Evolutionary conservation across 2,888 invertebrate genomes (phyloP).

Genomic region (Julus scandinavius): DNA sequence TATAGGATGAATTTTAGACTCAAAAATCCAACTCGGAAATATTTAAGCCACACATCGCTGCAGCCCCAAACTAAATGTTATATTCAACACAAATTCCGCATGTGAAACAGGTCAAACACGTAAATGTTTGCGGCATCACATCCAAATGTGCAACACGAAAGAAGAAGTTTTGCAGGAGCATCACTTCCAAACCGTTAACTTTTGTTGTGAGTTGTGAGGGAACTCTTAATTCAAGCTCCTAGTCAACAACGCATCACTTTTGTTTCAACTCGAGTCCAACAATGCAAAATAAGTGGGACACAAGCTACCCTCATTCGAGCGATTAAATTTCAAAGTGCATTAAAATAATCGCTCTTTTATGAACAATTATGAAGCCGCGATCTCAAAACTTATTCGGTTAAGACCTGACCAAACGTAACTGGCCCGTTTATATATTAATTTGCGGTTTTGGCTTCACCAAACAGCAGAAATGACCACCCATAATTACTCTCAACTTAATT

Average conservation of each 20-base stretch:
- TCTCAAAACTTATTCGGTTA: background rate
- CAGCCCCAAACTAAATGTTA: background rate
- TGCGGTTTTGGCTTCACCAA: background rate
- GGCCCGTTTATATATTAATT: background rate
- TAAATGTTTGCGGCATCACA: background rate
- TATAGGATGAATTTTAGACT: background rate
- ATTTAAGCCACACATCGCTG: background rate
- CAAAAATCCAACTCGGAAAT: background rate
- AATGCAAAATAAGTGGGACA: background rate
- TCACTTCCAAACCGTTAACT: slow-evolving; percentile 29
- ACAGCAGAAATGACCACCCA: background rate
- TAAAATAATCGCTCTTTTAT: background rate
- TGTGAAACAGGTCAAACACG: background rate
- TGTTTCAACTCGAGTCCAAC: slow-evolving; percentile 17
- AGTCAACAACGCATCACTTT: background rate
- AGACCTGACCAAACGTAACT: background rate
- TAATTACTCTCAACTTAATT: background rate
- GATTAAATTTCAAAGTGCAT: slow-evolving; percentile 29
- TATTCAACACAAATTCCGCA: background rate
- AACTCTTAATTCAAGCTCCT: background rate
- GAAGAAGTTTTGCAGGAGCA: background rate
- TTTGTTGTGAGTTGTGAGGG: background rate
- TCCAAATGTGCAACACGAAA: background rate
- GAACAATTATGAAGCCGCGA: slow-evolving; percentile 20
- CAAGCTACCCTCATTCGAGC: slow-evolving; percentile 6